These are phyloP conservation scores for Acanthococcus lagerstroemiae DNA, from an alignment of 2,888 invertebrate genomes.

Conservation along the genomic window DNA sequence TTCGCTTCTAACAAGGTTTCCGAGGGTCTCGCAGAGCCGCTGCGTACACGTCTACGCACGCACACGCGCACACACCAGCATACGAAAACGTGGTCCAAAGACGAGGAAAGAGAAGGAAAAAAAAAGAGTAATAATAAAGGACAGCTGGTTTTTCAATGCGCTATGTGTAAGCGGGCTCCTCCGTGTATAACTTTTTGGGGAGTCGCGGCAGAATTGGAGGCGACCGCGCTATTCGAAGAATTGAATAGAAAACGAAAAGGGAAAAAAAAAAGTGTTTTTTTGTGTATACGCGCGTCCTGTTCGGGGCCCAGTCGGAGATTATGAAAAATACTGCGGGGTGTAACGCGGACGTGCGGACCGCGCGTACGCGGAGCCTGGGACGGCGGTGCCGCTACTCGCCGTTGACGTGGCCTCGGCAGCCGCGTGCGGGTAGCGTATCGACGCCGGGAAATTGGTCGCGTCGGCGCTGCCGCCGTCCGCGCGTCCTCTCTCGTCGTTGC, in stretches of 20 bases:
- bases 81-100: too few relatives aligned
- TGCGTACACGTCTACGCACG: background rate
- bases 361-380: background rate
- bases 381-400: too few relatives aligned
- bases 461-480: too few relatives aligned
- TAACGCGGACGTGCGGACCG: background rate
- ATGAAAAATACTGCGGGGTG: too few relatives aligned
- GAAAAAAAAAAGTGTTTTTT: too few relatives aligned
- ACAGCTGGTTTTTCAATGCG: conserved; percentile 26
- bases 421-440: too few relatives aligned
- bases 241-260: background rate
- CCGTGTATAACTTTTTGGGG: background rate
- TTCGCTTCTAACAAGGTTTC: conserved; percentile 23
- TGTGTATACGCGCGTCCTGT: too few relatives aligned
- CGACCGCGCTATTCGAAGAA: background rate
- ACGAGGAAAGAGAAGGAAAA: background rate
- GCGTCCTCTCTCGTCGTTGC: too few relatives aligned
- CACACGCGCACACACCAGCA: background rate
- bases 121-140: conserved; percentile 11
- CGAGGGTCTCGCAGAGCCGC: conserved; percentile 19
- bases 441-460: too few relatives aligned
- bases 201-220: background rate
- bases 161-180: background rate
- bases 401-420: too few relatives aligned
- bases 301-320: too few relatives aligned